Evolutionary conservation across 2,888 invertebrate genomes (phyloP).

Genomic region (Ischnura elegans): DNA sequence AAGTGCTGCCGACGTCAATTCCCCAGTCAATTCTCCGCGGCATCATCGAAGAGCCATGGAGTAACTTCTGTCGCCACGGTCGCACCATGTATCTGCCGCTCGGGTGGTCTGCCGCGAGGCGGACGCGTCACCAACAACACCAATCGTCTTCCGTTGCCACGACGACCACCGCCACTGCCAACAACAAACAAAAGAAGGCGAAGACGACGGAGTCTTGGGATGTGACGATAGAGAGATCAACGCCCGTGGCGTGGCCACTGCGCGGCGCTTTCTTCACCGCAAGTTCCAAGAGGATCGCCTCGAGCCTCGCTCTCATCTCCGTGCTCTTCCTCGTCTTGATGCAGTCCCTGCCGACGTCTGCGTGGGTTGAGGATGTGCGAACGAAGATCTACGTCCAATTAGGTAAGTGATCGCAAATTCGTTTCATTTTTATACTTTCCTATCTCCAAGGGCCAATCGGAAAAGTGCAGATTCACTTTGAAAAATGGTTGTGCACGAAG

Average conservation of each 20-base stretch:
- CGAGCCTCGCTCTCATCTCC: constrained; percentile 22
- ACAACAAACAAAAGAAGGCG: background rate
- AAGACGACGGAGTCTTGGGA: constrained; percentile 25
- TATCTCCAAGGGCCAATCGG: no score
- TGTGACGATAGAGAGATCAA: background rate
- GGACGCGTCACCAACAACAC: background rate
- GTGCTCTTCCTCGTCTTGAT: constrained; percentile 64
- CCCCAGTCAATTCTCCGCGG: background rate
- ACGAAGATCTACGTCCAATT: constrained; percentile 69
- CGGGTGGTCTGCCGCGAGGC: constrained; percentile 36
- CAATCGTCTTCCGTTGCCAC: background rate
- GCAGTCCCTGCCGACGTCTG: constrained; percentile 61
- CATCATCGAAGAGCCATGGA: constrained; percentile 25
- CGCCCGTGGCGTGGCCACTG: background rate
- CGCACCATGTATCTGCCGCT: constrained; percentile 46
- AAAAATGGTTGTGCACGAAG: no score
- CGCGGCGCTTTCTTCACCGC: background rate
- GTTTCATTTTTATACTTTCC: background rate
- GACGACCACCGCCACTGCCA: background rate
- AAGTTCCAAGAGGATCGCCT: constrained; percentile 13
- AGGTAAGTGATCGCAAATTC: constrained; percentile 66
- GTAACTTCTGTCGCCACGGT: background rate
- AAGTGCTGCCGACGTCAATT: background rate
- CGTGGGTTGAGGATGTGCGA: constrained; percentile 69
- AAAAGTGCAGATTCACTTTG: no score